These are phyloP conservation scores for Hormiphora californensis DNA, from an alignment of 37 sponge, comb jelly and placozoan genomes.

Conservation along the genomic window DNA sequence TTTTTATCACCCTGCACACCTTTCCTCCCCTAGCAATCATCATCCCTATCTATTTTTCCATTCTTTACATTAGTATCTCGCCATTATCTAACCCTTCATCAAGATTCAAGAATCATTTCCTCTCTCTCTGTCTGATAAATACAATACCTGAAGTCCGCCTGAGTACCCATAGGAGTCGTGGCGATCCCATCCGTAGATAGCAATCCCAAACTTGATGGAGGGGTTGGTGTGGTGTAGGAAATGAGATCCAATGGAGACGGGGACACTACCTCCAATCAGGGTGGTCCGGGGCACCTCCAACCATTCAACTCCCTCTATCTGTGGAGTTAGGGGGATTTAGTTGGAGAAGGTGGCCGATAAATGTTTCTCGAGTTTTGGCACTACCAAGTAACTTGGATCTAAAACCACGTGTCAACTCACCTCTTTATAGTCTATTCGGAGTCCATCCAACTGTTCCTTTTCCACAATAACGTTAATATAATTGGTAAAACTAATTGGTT, in stretches of 20 bases:
- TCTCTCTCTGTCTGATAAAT: no score
- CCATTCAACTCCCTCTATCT: slow-evolving; percentile 10
- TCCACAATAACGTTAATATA: slow-evolving; percentile 49
- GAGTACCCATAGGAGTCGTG: slow-evolving; percentile 47
- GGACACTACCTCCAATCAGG: neutral
- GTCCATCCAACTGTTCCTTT: neutral
- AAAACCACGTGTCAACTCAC: neutral
- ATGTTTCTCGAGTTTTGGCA: no score
- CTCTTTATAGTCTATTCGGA: slow-evolving; percentile 2
- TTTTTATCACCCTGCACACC: no score
- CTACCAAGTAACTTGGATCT: no score
- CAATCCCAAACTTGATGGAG: slow-evolving; percentile 36
- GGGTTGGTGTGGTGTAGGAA: slow-evolving; percentile 54
- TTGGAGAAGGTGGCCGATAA: neutral
- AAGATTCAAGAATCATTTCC: neutral
- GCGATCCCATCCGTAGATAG: slow-evolving; percentile 48
- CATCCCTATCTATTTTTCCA: no score
- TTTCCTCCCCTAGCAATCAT: no score
- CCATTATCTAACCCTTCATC: neutral
- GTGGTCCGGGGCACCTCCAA: neutral
- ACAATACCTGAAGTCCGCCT: slow-evolving; percentile 44
- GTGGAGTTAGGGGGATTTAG: neutral
- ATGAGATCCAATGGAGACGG: slow-evolving; percentile 21
- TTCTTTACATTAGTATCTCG: neutral
- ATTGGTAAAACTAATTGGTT: slow-evolving; percentile 45